Evolutionary conservation across 2,797 vertebrate genomes (phyloP), one percentile per base, ranked within the genome.

Genomic region (Neosilurus mollespiculum): DNA sequence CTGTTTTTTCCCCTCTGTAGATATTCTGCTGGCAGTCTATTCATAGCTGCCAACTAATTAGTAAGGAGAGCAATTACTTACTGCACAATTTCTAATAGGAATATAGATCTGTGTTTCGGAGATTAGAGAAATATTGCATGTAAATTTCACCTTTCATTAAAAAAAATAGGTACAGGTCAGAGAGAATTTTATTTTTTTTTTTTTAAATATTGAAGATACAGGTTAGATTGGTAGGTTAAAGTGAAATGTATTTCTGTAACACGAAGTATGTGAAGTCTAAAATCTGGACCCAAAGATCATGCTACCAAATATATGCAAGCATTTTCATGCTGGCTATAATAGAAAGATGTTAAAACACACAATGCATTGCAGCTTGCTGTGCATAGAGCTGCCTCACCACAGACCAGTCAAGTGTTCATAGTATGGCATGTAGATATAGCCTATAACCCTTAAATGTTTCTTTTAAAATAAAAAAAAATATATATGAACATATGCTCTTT

Each of bases 291-390:
- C 24, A 81, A 20, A 10, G 53, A 65, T 76, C 54, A 70, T 77
- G 78, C 62, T 51, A 53, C 16, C 67, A 77, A 77, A 77, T 34
- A 37, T 76, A 61, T 20, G 56, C 30, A 70, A 26, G 65, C 22
- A 8, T 70, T 84, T 69, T 76, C 54, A 70, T 77, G 69, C 78
- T 65, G 78, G 49, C 49, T 20, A 14, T 58, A 22, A 30, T 30
- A 30, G 30, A 30, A 30, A n/a, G n/a, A n/a, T n/a, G n/a, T n/a
- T n/a, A n/a, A n/a, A n/a, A n/a, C n/a, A n/a, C n/a, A n/a, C n/a
- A n/a, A n/a, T n/a, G n/a, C n/a, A n/a, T n/a, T n/a, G n/a, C n/a
- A n/a, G n/a, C n/a, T n/a, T n/a, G n/a, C n/a, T n/a, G n/a, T n/a
- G n/a, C n/a, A n/a, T n/a, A n/a, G n/a, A n/a, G n/a, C n/a, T n/a